phyloP scores from a whole-genome alignment of 2,888 invertebrate genomes.

The Ochropleura plecta region DNA sequence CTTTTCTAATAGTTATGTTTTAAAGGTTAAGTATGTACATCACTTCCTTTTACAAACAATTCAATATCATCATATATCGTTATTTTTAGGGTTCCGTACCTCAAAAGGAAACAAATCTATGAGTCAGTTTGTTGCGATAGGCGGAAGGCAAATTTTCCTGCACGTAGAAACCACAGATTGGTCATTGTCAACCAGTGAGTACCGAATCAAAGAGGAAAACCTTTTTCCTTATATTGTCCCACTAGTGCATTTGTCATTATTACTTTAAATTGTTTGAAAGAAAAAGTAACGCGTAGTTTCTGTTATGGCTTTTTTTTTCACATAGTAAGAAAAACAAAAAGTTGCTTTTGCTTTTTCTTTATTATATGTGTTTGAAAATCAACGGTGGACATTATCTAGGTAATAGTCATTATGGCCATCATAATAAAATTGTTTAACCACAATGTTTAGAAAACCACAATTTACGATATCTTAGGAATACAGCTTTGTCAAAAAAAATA shows the following conservation, averaged over 20 bases:
- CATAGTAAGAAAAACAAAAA: not conserved
- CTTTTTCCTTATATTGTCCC: constrained; percentile 45
- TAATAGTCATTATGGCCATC: not conserved
- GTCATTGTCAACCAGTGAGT: constrained; percentile 50
- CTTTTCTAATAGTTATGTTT: not conserved
- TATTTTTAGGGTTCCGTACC: too few relatives aligned
- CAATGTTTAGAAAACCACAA: not conserved
- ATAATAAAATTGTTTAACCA: not conserved
- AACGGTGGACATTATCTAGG: not conserved
- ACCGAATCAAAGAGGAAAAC: constrained; percentile 52
- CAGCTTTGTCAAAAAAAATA: not conserved
- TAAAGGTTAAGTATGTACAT: not conserved
- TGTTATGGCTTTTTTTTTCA: not conserved
- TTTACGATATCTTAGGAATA: not conserved
- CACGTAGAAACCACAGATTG: constrained; percentile 48
- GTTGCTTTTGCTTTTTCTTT: not conserved
- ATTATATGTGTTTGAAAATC: not conserved
- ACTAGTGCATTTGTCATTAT: constrained; percentile 22
- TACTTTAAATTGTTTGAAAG: constrained; percentile 3
- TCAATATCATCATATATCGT: not conserved
- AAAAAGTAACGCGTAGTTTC: constrained; percentile 5
- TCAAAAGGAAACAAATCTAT: constrained; percentile 13
- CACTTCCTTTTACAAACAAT: not conserved
- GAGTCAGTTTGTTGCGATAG: constrained; percentile 37
- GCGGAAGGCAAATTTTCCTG: constrained; percentile 54